Conservation (phyloP, 2,888 invertebrate genomes). For the Chalcis sispes region DNA sequence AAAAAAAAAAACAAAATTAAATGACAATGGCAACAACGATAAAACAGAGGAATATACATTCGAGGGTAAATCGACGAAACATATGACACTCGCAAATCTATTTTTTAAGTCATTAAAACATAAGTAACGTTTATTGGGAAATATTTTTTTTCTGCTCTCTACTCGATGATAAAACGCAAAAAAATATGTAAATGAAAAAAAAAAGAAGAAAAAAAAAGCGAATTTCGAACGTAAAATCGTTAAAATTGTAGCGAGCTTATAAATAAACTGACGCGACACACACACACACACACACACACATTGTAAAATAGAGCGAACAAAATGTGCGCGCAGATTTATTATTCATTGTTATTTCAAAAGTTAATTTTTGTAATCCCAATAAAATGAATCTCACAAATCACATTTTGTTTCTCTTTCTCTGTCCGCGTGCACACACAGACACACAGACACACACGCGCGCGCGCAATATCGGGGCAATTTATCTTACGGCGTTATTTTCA, state of each 20-base stretch:
- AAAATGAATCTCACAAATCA: conserved; percentile 56
- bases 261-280: conserved; percentile 23
- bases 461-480: conserved; percentile 55
- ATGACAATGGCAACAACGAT: background rate
- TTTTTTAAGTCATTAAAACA: conserved; percentile 32
- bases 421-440: background rate
- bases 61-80: conserved; percentile 38
- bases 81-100: conserved; percentile 38
- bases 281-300: too few species aligned
- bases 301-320: conserved; percentile 39
- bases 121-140: conserved; percentile 37
- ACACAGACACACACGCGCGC: background rate
- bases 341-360: conserved; percentile 53
- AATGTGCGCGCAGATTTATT: conserved; percentile 40
- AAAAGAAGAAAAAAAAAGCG: conserved; percentile 10
- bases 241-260: conserved; percentile 28
- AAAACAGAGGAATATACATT: background rate
- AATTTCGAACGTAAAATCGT: conserved; percentile 20
- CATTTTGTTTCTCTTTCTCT: conserved; percentile 36
- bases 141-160: conserved; percentile 13
- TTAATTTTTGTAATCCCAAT: conserved; percentile 52
- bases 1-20: too few species aligned
- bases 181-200: background rate
- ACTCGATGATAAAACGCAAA: conserved; percentile 30
- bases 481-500: conserved; percentile 59